These are phyloP conservation scores for Gymnocephalus cernua DNA, from an alignment of 2,113 vertebrate genomes.

Conservation along the genomic window DNA sequence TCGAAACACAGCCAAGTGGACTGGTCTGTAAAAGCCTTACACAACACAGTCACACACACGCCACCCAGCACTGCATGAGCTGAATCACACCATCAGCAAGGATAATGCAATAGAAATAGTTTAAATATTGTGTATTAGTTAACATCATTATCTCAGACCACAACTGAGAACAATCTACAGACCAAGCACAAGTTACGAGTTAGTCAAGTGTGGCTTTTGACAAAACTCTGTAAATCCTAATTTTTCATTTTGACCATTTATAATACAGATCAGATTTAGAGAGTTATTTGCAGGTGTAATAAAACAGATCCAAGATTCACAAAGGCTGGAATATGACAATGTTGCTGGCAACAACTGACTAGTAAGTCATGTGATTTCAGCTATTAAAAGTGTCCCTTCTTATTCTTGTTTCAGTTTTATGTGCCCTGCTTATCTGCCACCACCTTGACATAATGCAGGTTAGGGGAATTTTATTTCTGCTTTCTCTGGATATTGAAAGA, in stretches of 20 bases:
- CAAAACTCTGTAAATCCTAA: background rate
- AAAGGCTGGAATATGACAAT: no score
- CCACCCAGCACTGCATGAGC: constrained; percentile 14
- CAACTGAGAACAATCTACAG: constrained; percentile 3
- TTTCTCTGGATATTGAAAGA: background rate
- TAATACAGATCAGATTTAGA: no score
- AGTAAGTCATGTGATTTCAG: no score
- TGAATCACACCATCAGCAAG: constrained; percentile 43
- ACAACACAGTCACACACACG: constrained; percentile 23
- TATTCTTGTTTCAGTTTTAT: background rate
- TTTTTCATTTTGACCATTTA: no score
- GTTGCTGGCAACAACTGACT: no score
- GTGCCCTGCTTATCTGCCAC: background rate
- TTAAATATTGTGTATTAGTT: constrained; percentile 22
- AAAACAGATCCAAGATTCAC: no score
- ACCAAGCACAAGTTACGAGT: background rate
- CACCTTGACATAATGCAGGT: background rate
- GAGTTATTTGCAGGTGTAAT: no score
- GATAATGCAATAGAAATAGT: constrained; percentile 2
- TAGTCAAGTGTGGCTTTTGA: background rate
- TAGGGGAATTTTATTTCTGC: background rate
- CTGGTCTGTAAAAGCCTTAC: constrained; percentile 28
- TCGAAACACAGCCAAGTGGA: constrained; percentile 65
- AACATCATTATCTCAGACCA: constrained; percentile 16
- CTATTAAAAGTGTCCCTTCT: no score